Evolutionary conservation across 2,888 invertebrate genomes (phyloP).

Genomic region (Habroteleia sp.): DNA sequence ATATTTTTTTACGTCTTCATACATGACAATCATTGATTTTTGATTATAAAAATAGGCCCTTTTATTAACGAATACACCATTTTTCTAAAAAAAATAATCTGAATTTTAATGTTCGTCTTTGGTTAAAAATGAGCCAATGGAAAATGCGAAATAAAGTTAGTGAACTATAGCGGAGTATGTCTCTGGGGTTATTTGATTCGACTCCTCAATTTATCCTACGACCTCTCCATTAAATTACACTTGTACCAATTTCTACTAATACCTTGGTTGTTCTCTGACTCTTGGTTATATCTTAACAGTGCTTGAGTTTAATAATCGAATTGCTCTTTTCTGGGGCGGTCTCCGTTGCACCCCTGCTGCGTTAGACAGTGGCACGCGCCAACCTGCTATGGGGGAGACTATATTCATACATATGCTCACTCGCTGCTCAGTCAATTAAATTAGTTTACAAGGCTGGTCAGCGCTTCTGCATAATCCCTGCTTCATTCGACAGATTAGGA

Average conservation of each 20-base stretch:
- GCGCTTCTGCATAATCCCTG: conserved; percentile 55
- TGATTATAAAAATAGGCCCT: too few species aligned
- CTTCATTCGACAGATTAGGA: conserved; percentile 51
- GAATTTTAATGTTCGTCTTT: too few species aligned
- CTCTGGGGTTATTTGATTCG: too few species aligned
- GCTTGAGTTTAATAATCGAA: conserved; percentile 68
- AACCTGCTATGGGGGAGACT: conserved; percentile 62
- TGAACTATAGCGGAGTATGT: too few species aligned
- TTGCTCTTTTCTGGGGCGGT: conserved; percentile 67
- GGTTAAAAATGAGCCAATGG: too few species aligned
- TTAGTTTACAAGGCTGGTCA: conserved; percentile 66
- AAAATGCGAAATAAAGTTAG: too few species aligned
- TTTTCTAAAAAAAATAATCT: too few species aligned
- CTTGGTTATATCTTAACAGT: conserved; percentile 35
- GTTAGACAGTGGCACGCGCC: conserved; percentile 66
- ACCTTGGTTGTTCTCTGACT: conserved; percentile 17
- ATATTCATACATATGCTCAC: conserved; percentile 57
- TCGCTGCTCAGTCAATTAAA: conserved; percentile 64
- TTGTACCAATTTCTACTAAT: conserved; percentile 28
- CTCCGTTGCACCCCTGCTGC: conserved; percentile 55
- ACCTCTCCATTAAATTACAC: conserved; percentile 17
- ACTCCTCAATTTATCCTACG: conserved; percentile 19
- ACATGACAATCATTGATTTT: too few species aligned
- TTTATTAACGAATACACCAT: too few species aligned
- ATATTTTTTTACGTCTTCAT: too few species aligned